Evolutionary conservation across 2,888 invertebrate genomes (phyloP).

Genomic region (Altica lythri): DNA sequence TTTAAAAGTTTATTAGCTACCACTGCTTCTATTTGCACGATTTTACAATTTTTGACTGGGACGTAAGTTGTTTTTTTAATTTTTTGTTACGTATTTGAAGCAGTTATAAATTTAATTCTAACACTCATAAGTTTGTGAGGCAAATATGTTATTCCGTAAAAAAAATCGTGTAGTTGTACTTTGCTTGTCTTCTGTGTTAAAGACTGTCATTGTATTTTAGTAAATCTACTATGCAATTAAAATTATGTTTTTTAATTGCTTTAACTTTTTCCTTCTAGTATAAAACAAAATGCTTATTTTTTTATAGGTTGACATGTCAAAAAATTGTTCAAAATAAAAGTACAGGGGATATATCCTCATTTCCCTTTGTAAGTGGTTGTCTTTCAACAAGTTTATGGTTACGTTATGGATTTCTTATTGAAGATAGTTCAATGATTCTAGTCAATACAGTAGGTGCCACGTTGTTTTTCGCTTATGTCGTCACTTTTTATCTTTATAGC

Average conservation of each 20-base stretch:
- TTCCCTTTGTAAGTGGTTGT: conserved; percentile 79
- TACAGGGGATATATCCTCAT: conserved; percentile 75
- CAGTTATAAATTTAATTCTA: conserved; percentile 12
- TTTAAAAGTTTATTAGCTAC: conserved; percentile 59
- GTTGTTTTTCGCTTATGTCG: conserved; percentile 71
- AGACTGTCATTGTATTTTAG: too few species aligned
- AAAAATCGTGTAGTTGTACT: too few species aligned
- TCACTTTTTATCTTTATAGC: conserved; percentile 74
- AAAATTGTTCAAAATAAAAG: conserved; percentile 75
- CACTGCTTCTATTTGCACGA: conserved; percentile 76
- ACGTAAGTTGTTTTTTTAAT: too few species aligned
- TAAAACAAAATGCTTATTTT: conserved; percentile 15
- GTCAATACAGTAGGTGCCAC: conserved; percentile 77
- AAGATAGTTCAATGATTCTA: conserved; percentile 71
- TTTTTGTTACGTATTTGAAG: too few species aligned
- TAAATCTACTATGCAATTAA: too few species aligned
- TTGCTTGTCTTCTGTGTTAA: too few species aligned
- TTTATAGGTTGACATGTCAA: conserved; percentile 74
- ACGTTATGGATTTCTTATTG: conserved; percentile 75
- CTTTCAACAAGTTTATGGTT: conserved; percentile 81
- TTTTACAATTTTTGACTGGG: conserved; percentile 84
- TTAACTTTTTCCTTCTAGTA: neutral
- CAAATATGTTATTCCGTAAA: too few species aligned
- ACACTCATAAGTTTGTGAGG: neutral
- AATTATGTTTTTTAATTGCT: neutral